Percentiles rank a stretch among this genome's conserved stretches.
These are phyloP conservation scores for Clarias magur DNA, from an alignment of 2,113 vertebrate genomes.

Conservation along the genomic window DNA sequence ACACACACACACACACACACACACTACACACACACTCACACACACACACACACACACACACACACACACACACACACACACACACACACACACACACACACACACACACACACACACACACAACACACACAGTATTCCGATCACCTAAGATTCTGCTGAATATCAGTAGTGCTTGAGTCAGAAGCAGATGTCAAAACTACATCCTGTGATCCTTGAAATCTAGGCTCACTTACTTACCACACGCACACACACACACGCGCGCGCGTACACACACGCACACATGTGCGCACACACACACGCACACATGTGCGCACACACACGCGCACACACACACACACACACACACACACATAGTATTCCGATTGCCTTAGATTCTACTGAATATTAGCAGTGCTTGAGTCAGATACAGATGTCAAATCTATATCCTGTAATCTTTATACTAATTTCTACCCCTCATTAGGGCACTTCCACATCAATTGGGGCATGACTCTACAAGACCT, in stretches of 20 bases:
- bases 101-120: conserved; percentile 21
- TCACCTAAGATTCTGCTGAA: not conserved
- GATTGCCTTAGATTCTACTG: not conserved
- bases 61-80: conserved; percentile 14
- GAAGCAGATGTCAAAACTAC: conserved; percentile 7
- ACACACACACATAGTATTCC: not conserved
- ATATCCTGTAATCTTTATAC: conserved; percentile 23
- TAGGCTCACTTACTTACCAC: not conserved
- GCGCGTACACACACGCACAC: conserved; percentile 16
- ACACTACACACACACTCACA: conserved; percentile 3
- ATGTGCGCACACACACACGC: conserved; percentile 6
- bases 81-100: conserved; percentile 6
- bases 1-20: conserved; percentile 12
- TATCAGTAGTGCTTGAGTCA: conserved; percentile 15
- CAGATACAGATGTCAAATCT: conserved; percentile 12
- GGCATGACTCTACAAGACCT: no score
- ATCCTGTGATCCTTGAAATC: conserved; percentile 21
- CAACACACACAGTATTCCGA: not conserved
- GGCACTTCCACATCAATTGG: no score
- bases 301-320: conserved; percentile 23
- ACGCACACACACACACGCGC: conserved; percentile 22
- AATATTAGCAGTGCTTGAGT: conserved; percentile 5
- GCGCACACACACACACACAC: conserved; percentile 15
- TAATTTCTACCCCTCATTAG: no score
- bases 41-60: conserved; percentile 12